Percentiles rank a stretch among this genome's conserved stretches.
phyloP scores from a whole-genome alignment of 2,888 invertebrate genomes.

The Alloplasta piceator region DNA sequence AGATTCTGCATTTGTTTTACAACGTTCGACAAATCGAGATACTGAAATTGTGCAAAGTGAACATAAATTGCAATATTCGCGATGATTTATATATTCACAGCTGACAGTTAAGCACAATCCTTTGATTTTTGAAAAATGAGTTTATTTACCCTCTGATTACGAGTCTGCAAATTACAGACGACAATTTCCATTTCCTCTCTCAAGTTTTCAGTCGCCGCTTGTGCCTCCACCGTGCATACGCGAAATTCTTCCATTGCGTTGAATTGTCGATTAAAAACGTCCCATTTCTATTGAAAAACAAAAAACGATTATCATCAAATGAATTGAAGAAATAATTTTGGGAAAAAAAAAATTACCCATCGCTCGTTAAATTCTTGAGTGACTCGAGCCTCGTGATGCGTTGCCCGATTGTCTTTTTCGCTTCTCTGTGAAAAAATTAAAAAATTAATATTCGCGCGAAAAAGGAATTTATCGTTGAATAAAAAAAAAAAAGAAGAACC shows the following conservation, averaged over 20 bases:
- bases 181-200: slow-evolving; percentile 77
- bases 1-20: slow-evolving; percentile 74
- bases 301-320: slow-evolving; percentile 39
- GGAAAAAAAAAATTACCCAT: slow-evolving; percentile 58
- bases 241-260: slow-evolving; percentile 79
- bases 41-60: slow-evolving; percentile 70
- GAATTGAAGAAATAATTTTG: slow-evolving; percentile 22
- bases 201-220: slow-evolving; percentile 80
- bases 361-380: slow-evolving; percentile 60
- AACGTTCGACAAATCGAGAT: slow-evolving; percentile 72
- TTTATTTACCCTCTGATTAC: slow-evolving; percentile 75
- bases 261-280: slow-evolving; percentile 72
- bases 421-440: slow-evolving; percentile 57
- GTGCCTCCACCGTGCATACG: slow-evolving; percentile 80
- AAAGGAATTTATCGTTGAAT: not conserved
- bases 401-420: slow-evolving; percentile 45
- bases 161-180: slow-evolving; percentile 73
- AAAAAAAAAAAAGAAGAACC: slow-evolving; percentile 41
- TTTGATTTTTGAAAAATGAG: slow-evolving; percentile 13
- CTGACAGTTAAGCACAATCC: not conserved
- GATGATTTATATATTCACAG: not conserved
- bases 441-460: slow-evolving; percentile 9
- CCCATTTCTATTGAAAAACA: slow-evolving; percentile 62
- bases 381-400: slow-evolving; percentile 36
- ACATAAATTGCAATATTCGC: slow-evolving; percentile 16